phyloP scores from a whole-genome alignment of 2,113 vertebrate genomes.

The Ahaetulla prasina region DNA sequence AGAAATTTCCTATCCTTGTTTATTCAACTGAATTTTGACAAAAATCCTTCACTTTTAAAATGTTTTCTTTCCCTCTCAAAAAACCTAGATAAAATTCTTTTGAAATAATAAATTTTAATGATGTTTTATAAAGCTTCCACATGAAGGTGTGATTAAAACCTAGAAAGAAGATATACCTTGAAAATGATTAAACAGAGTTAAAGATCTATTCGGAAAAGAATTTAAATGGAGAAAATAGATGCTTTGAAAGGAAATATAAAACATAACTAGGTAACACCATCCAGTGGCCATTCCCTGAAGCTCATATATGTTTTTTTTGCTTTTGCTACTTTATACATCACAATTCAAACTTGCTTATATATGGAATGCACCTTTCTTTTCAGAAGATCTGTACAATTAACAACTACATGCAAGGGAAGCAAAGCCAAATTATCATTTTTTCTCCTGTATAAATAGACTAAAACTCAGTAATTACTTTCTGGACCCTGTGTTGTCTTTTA shows the following conservation, averaged over 20 bases:
- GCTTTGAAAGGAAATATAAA: slow-evolving; percentile 18
- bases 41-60: background rate
- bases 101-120: background rate
- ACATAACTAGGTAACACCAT: slow-evolving; percentile 17
- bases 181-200: background rate
- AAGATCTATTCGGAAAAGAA: slow-evolving; percentile 22
- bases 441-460: background rate
- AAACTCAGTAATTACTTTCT: background rate
- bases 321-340: background rate
- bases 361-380: background rate
- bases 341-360: background rate
- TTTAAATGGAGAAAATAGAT: slow-evolving; percentile 16
- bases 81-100: background rate
- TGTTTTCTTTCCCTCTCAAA: background rate
- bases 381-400: background rate
- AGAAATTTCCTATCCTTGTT: slow-evolving; percentile 2
- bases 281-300: slow-evolving; percentile 11
- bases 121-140: slow-evolving; percentile 1
- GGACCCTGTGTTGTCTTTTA: background rate
- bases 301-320: background rate
- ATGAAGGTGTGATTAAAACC: background rate
- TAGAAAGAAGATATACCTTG: background rate
- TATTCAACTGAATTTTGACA: background rate
- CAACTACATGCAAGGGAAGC: background rate
- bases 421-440: background rate